Percentiles rank a stretch among this genome's conserved stretches.
phyloP scores from a whole-genome alignment of 2,888 invertebrate species.

The Harmothoe impar region DNA sequence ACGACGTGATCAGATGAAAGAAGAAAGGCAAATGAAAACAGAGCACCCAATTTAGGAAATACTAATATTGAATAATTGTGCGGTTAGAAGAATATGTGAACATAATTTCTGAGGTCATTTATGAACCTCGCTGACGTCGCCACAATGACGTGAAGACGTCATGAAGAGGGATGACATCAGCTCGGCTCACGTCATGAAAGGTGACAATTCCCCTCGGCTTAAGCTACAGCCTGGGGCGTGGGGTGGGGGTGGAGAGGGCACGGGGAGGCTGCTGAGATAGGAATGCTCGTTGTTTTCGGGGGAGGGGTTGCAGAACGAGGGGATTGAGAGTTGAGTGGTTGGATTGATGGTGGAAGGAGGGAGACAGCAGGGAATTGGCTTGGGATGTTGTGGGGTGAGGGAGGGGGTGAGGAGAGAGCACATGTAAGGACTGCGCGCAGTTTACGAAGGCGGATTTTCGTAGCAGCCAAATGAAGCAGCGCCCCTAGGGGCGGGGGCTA shows the following conservation, averaged over 20 bases:
- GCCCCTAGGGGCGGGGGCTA: neutral
- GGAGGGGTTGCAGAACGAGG: neutral
- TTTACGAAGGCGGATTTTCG: neutral
- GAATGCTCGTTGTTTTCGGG: neutral
- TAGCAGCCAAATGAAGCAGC: neutral
- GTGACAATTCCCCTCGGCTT: neutral
- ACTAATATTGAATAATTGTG: too few relatives aligned
- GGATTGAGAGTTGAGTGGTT: neutral
- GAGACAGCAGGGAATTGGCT: neutral
- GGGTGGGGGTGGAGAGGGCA: neutral
- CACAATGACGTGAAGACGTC: slow-evolving; percentile 21
- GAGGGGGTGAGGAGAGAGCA: neutral
- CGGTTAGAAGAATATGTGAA: too few relatives aligned
- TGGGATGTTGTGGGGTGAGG: neutral
- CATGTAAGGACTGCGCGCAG: neutral
- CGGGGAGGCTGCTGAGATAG: neutral
- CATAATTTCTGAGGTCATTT: too few relatives aligned
- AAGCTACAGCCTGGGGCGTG: slow-evolving; percentile 5
- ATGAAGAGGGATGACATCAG: neutral
- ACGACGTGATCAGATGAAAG: too few relatives aligned
- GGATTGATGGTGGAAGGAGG: neutral
- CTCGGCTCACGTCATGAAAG: neutral
- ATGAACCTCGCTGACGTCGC: neutral
- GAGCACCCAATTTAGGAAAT: too few relatives aligned
- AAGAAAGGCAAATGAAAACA: too few relatives aligned